phyloP scores from a whole-genome alignment of 2,888 invertebrate genomes.

The Oxycera nigricornis region DNA sequence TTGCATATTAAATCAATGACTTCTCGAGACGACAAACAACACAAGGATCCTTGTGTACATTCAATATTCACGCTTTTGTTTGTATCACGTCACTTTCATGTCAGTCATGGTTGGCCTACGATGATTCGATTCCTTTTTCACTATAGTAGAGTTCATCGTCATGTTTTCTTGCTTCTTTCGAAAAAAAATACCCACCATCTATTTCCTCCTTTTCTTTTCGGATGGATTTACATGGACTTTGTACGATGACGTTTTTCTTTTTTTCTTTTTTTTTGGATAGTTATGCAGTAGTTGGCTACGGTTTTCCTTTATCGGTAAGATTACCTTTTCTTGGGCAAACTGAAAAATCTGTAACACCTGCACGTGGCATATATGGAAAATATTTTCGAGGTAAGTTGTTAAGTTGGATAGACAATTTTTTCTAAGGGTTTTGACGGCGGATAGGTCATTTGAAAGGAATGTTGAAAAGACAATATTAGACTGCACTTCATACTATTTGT shows the following conservation, averaged over 20 bases:
- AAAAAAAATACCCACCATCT: neutral
- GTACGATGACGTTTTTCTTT: slow-evolving; percentile 1
- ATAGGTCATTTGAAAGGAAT: slow-evolving; percentile 21
- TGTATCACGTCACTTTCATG: slow-evolving; percentile 41
- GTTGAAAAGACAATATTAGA: slow-evolving; percentile 20
- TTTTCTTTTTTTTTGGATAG: neutral
- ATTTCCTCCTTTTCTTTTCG: slow-evolving; percentile 11
- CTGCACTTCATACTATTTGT: slow-evolving; percentile 25
- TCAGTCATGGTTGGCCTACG: slow-evolving; percentile 43
- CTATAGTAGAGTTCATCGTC: neutral
- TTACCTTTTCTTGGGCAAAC: slow-evolving; percentile 34
- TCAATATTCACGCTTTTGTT: slow-evolving; percentile 17
- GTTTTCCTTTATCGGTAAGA: neutral
- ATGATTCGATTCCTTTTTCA: neutral
- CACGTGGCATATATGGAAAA: slow-evolving; percentile 16
- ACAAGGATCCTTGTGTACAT: slow-evolving; percentile 1
- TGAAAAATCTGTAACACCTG: slow-evolving; percentile 38
- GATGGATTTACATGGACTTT: slow-evolving; percentile 17
- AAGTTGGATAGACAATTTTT: neutral
- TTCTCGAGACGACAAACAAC: neutral
- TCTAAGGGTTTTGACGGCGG: neutral
- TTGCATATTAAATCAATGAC: slow-evolving; percentile 38
- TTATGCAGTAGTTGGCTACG: neutral
- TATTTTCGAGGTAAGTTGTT: neutral
- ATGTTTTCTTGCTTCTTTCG: neutral